Base-by-base conservation (phyloP, 2,113 vertebrate genomes). In the Meriones unguiculatus region DNA sequence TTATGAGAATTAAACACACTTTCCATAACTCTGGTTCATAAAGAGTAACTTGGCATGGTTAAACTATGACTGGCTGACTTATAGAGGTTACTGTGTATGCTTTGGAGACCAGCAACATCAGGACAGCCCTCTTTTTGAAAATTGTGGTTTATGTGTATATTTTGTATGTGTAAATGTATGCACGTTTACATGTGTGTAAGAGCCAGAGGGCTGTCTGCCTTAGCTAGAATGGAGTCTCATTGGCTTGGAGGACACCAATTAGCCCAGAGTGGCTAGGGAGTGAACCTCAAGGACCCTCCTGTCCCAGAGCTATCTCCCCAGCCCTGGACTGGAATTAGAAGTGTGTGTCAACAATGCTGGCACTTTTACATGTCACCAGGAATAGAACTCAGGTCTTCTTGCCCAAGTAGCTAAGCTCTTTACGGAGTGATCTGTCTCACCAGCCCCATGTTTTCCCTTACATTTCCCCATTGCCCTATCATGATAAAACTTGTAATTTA, bases 1-100 rank as follows among this genome's bases (percentile, higher is more conserved):
- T 65, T 82, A 13, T 11, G 8, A 46, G 35, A 52, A 90, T 95
- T 89, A 94, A 95, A 80, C n/a, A 38, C 81, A 35, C 24, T 85
- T 88, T n/a, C 41, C 73, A 87, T 38, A 64, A 22, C 64, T 80
- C 69, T 91, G 35, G 41, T 80, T 95, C 65, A 64, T 70, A 54
- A 87, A 24, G 62, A 94, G 17, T 62, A 57, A 50, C 52, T 69
- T 7, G 1, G 8, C 15, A 91, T 22, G 17, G 11, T 84, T 87
- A 69, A 89, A 73, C 22, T 77, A 38, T 87, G 13, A 6, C 69
- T 75, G 72, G 22, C 8, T 10, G 9, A 35, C 18, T 91, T 65
- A 65, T 12, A 76, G 1, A 82, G 46, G 15, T 81, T 88, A 52
- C 46, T 59, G 80, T 57, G 67, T 69, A 22, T 95, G 28, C 30